A percentile compares a stretch with the other conserved stretches of the same genome.
Conservation (phyloP, 2,888 invertebrate species). For the Caenorhabditis zanzibari region DNA sequence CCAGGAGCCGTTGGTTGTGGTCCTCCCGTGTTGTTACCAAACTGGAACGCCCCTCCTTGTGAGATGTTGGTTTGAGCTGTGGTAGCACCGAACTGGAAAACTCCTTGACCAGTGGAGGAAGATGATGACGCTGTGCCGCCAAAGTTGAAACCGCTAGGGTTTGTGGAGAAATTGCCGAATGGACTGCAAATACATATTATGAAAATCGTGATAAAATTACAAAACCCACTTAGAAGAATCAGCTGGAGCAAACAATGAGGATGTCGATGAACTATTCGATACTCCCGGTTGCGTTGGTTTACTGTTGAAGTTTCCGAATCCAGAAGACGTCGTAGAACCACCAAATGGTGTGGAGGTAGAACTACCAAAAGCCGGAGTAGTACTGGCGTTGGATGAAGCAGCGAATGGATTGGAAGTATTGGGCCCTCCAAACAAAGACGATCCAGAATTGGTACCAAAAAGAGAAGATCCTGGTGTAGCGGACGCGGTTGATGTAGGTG, state of each 20-base stretch:
- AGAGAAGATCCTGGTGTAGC: neutral
- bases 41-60: slow-evolving; percentile 48
- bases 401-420: neutral
- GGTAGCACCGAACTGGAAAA: slow-evolving; percentile 32
- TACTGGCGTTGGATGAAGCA: neutral
- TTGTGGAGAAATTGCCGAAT: slow-evolving; percentile 24
- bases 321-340: slow-evolving; percentile 13
- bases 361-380: slow-evolving; percentile 6
- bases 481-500: neutral
- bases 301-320: slow-evolving; percentile 30
- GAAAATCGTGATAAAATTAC: neutral
- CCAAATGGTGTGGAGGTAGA: slow-evolving; percentile 12
- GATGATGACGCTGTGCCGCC: neutral
- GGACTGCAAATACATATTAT: too few relatives aligned
- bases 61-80: slow-evolving; percentile 19
- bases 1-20: slow-evolving; percentile 44
- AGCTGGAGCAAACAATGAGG: slow-evolving; percentile 50
- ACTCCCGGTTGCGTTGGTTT: slow-evolving; percentile 37
- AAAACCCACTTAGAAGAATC: slow-evolving; percentile 53
- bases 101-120: neutral
- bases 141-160: slow-evolving; percentile 45
- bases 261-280: slow-evolving; percentile 60
- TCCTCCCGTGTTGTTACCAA: slow-evolving; percentile 23
- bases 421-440: neutral
- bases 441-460: slow-evolving; percentile 5